Percentiles rank a stretch among this genome's conserved stretches.
These are phyloP conservation scores for Platyscapa corneri DNA, from an alignment of 1,140 invertebrate genomes.

Conservation along the genomic window DNA sequence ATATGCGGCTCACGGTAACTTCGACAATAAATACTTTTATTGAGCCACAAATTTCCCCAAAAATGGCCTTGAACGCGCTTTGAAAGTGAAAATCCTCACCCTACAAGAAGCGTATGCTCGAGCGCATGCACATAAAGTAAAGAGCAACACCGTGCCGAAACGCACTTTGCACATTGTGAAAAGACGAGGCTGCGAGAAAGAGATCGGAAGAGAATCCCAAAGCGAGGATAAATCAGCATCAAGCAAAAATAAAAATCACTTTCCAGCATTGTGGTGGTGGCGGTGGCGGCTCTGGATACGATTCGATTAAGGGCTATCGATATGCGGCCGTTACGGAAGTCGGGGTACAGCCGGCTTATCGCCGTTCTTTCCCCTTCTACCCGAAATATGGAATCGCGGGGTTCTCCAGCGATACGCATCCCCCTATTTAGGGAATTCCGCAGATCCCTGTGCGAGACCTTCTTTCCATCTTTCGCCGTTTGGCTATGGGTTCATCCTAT, in stretches of 20 bases:
- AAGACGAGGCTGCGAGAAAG: not conserved
- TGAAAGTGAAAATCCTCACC: not conserved
- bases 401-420: conserved; percentile 34
- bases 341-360: conserved; percentile 66
- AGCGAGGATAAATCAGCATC: conserved; percentile 72
- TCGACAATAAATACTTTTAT: conserved; percentile 35
- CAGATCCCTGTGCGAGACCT: conserved; percentile 46
- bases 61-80: not conserved
- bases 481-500: conserved; percentile 36
- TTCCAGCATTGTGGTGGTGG: conserved; percentile 67
- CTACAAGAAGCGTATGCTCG: not conserved
- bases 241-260: conserved; percentile 74
- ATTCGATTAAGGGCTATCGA: conserved; percentile 73
- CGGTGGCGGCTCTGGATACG: conserved; percentile 58
- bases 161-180: conserved; percentile 3
- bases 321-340: conserved; percentile 66
- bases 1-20: too few relatives aligned
- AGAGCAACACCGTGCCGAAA: not conserved
- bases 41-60: not conserved
- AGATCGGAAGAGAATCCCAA: conserved; percentile 26
- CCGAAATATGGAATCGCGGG: conserved; percentile 59
- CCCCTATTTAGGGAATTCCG: conserved; percentile 51
- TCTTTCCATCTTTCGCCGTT: conserved; percentile 35
- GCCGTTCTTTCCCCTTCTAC: conserved; percentile 56
- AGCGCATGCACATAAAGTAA: not conserved